These are phyloP conservation scores for Caenorhabditis wallacei DNA, from an alignment of 2,888 invertebrate species.

Conservation along the genomic window DNA sequence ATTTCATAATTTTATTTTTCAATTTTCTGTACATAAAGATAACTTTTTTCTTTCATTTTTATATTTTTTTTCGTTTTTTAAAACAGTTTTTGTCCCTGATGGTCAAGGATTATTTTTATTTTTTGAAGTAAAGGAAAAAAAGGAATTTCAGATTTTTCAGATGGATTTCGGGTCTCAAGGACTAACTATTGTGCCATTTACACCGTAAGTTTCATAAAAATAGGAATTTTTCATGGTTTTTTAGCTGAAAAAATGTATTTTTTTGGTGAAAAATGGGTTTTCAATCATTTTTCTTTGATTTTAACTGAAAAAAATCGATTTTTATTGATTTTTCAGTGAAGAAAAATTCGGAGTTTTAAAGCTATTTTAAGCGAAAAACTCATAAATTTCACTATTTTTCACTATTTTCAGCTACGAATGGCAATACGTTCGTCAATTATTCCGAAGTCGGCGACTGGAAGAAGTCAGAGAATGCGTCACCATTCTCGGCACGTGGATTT, in stretches of 20 bases:
- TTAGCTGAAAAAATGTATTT: too few species aligned
- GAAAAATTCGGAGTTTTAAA: too few species aligned
- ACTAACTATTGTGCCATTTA: conserved; percentile 48
- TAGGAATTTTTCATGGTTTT: too few species aligned
- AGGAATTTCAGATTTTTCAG: not conserved
- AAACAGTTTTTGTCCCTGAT: not conserved
- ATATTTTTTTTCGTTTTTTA: not conserved
- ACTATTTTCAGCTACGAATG: conserved; percentile 69
- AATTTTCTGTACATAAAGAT: not conserved
- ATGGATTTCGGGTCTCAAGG: conserved; percentile 14
- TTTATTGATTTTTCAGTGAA: too few species aligned
- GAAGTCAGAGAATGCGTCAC: conserved; percentile 68
- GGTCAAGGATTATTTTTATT: conserved; percentile 16
- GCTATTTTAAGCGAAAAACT: too few species aligned
- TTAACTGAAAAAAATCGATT: too few species aligned
- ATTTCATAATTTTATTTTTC: not conserved
- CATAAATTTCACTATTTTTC: too few species aligned
- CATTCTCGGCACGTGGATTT: conserved; percentile 68
- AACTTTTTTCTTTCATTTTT: not conserved
- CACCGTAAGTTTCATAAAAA: conserved; percentile 46
- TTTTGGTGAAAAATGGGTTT: too few species aligned
- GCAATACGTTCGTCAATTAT: conserved; percentile 63
- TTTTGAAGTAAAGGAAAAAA: too few species aligned
- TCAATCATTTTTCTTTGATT: too few species aligned
- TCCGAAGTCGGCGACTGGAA: conserved; percentile 43